Base-by-base conservation (phyloP, 2,797 vertebrate genomes). In the Microhierax caerulescens region DNA sequence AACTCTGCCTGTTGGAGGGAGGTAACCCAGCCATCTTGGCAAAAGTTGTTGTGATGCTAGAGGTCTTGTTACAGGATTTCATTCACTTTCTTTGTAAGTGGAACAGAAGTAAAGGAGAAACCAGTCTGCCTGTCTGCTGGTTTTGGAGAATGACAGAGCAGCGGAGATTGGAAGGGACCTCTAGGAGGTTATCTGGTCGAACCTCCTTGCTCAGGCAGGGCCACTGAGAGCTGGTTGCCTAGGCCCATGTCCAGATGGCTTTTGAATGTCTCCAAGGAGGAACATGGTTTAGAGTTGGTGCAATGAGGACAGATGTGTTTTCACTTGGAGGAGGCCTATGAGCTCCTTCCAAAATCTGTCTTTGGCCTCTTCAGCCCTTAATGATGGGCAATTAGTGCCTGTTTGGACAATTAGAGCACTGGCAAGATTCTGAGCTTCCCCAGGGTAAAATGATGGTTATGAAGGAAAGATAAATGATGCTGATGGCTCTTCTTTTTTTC, bases 371-470 rank as follows among this genome's bases (percentile, higher is more conserved):
- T 3, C 24, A 24, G 0, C 7, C 9, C 8, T 82, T 65, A 47
- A 32, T 48, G 18, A 61, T 45, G 11, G 19, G 3, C 4, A 64
- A 2, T 63, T 75, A 19, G 13, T 57, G 11, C 19, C 2, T 92
- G 2, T 73, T 56, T 13, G 7, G n/a, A 27, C 3, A 13, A 18
- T 1, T 59, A 25, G 23, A 30, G 2, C 1, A 5, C 2, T 72
- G 4, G 17, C 23, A 64, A 53, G 21, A 13, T 37, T 75, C 56
- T 80, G 17, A 27, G 10, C 20, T 90, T 88, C 10, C 16, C 5
- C 10, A 39, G 25, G 14, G 10, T 60, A 34, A 50, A 73, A 16
- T 15, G 9, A 8, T 57, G 5, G 3, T 36, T 85, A 39, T n/a
- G 10, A 69, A 75, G 11, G 27, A 37, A 84, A 88, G 6, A 16